Evolutionary conservation across 2,888 invertebrate genomes (phyloP).

Genomic region (Sialis lutaria): DNA sequence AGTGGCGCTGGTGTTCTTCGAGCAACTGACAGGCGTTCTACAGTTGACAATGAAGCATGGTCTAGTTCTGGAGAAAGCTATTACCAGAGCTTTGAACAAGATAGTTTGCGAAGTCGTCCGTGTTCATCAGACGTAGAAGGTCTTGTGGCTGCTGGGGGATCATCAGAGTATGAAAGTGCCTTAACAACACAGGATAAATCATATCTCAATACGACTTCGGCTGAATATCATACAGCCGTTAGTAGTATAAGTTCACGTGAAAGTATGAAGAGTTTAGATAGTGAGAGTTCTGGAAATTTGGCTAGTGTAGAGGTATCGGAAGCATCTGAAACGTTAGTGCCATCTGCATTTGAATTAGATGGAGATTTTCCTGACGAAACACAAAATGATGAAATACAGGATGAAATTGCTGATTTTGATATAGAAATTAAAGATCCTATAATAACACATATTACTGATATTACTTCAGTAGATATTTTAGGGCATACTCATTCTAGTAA

Average conservation of each 20-base stretch:
- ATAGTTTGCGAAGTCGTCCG: slow-evolving; percentile 54
- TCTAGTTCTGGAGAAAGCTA: slow-evolving; percentile 82
- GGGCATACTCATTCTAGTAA: background rate
- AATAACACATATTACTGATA: background rate
- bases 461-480: background rate
- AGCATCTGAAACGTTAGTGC: slow-evolving; percentile 80
- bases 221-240: slow-evolving; percentile 73
- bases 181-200: slow-evolving; percentile 64
- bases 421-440: slow-evolving; percentile 11
- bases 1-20: slow-evolving; percentile 19
- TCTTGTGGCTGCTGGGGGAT: slow-evolving; percentile 56
- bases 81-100: slow-evolving; percentile 75
- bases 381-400: slow-evolving; percentile 30
- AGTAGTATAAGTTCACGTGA: slow-evolving; percentile 78
- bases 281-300: slow-evolving; percentile 75
- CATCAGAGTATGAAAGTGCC: slow-evolving; percentile 77
- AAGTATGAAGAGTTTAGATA: slow-evolving; percentile 79
- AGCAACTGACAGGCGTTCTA: slow-evolving; percentile 48
- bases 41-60: slow-evolving; percentile 61
- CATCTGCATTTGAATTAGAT: slow-evolving; percentile 69
- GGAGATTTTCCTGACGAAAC: slow-evolving; percentile 50
- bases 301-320: slow-evolving; percentile 85
- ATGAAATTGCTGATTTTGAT: slow-evolving; percentile 16
- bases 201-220: slow-evolving; percentile 43
- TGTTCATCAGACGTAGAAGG: slow-evolving; percentile 76